Conservation (phyloP, 2,113 vertebrate species). For the Cyphomyrus discorhynchus region DNA sequence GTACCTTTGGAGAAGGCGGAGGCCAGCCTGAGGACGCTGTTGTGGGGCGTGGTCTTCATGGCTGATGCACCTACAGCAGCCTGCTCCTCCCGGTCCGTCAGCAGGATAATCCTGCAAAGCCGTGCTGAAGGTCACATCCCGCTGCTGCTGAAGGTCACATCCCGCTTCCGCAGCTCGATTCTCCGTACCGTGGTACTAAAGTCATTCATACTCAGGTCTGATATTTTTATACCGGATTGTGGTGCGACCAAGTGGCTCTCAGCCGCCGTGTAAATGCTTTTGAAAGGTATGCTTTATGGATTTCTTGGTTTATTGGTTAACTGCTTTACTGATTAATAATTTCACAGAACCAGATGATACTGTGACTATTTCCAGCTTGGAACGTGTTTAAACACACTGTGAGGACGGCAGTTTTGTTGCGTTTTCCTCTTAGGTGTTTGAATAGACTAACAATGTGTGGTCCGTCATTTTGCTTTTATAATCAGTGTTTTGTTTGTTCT, state of each 20-base stretch:
- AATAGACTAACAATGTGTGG: neutral
- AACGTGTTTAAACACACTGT: neutral
- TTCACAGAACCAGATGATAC: neutral
- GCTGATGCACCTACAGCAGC: conserved; percentile 56
- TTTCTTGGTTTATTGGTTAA: neutral
- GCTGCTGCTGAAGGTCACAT: neutral
- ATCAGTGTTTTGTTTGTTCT: neutral
- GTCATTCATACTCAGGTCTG: neutral
- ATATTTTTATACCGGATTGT: neutral
- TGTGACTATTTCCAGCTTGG: neutral
- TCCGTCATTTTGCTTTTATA: neutral
- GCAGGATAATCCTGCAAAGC: conserved; percentile 67
- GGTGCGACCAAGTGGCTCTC: neutral
- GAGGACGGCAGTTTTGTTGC: neutral
- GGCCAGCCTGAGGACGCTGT: conserved; percentile 74
- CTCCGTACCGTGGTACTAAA: neutral
- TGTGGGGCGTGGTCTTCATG: conserved; percentile 58
- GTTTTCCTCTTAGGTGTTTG: neutral
- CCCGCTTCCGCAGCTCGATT: neutral
- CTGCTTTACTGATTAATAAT: neutral
- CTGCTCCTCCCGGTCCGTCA: conserved; percentile 79
- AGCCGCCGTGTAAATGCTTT: neutral
- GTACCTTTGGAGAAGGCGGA: conserved; percentile 87
- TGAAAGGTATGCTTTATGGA: neutral
- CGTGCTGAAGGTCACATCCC: neutral